Percentiles rank a stretch among this genome's conserved stretches.
phyloP scores from a whole-genome alignment of 2,797 vertebrate genomes.

The Garrulus glandarius region DNA sequence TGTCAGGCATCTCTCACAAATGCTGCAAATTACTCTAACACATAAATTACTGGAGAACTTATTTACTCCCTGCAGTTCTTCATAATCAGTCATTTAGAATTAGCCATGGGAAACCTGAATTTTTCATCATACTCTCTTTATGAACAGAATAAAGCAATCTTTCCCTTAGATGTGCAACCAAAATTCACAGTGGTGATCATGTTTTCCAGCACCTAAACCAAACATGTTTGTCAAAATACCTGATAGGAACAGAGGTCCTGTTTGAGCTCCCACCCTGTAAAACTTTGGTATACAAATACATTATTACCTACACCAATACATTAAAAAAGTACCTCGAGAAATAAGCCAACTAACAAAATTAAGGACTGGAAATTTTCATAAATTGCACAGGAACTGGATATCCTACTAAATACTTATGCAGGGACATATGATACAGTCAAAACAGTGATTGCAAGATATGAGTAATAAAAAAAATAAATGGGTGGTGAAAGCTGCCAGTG shows the following conservation, averaged over 20 bases:
- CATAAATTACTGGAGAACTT: background rate
- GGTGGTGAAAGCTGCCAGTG: background rate
- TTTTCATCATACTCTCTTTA: background rate
- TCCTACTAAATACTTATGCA: background rate
- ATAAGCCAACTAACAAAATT: background rate
- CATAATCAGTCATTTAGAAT: background rate
- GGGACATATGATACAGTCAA: background rate
- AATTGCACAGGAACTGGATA: background rate
- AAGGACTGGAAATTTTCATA: background rate
- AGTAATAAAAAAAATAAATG: background rate
- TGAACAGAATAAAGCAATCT: background rate
- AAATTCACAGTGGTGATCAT: background rate
- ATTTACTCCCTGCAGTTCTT: background rate
- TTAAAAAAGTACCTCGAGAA: background rate
- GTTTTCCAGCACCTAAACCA: background rate
- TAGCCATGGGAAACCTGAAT: background rate
- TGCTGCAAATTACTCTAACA: background rate
- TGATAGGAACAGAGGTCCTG: background rate
- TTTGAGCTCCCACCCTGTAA: background rate
- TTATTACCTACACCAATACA: background rate
- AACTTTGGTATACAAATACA: background rate
- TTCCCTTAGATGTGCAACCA: rapidly evolving
- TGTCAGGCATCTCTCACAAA: background rate
- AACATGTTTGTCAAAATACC: background rate
- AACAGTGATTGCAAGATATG: background rate